A percentile compares a stretch with the other conserved stretches of the same genome.
phyloP scores from a whole-genome alignment of 1,140 invertebrate species.

The Drosophila micromelanica region DNA sequence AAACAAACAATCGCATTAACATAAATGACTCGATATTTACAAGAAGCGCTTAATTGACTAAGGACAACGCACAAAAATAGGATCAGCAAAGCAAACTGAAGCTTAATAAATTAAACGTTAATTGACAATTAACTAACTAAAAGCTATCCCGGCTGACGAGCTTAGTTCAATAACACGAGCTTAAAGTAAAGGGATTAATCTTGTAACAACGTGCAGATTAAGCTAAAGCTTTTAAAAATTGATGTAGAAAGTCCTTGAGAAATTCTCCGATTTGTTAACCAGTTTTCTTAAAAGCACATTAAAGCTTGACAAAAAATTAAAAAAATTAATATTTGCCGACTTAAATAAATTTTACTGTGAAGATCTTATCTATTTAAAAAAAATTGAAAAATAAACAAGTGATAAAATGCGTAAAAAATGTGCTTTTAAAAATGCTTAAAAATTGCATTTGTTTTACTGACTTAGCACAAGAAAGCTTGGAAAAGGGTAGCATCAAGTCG shows the following conservation, averaged over 20 bases:
- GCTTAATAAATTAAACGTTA: conserved; percentile 69
- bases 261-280: no score
- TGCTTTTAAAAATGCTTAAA: no score
- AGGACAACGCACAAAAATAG: conserved; percentile 15
- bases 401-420: no score
- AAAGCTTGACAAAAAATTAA: not conserved
- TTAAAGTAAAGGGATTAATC: conserved; percentile 3
- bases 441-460: no score
- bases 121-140: conserved; percentile 51
- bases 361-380: no score
- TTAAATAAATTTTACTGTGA: no score
- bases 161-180: conserved; percentile 11
- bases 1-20: conserved; percentile 59
- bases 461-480: no score
- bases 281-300: not conserved
- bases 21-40: conserved; percentile 82
- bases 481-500: no score
- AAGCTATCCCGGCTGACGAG: conserved; percentile 29
- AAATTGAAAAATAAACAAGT: no score
- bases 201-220: not conserved
- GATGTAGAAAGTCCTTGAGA: not conserved
- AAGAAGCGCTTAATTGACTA: conserved; percentile 78
- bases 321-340: no score
- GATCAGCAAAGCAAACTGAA: conserved; percentile 38
- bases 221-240: not conserved